These are phyloP conservation scores for Nibea coibor DNA, from an alignment of 2,113 vertebrate genomes.

Conservation along the genomic window DNA sequence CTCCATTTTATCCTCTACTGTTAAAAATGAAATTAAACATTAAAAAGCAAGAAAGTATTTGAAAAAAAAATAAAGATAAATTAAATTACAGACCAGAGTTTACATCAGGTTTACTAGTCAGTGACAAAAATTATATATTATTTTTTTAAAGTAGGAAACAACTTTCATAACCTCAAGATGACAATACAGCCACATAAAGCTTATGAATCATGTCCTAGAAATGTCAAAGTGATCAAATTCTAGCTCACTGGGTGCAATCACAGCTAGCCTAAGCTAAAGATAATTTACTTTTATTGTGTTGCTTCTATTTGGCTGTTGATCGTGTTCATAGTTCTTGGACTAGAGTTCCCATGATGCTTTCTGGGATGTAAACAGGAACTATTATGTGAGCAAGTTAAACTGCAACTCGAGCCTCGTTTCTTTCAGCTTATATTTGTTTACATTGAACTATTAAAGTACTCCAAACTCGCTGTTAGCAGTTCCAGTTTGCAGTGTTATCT, in stretches of 20 bases:
- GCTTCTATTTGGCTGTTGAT: no score
- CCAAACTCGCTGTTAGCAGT: not conserved
- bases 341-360: conserved; percentile 4
- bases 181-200: not conserved
- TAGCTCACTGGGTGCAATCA: not conserved
- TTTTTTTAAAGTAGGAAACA: no score
- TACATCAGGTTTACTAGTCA: no score
- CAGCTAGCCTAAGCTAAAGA: no score
- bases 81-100: not conserved
- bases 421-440: no score
- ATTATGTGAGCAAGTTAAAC: not conserved
- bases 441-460: not conserved
- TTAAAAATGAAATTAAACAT: not conserved
- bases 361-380: not conserved
- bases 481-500: not conserved
- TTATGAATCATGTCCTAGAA: not conserved
- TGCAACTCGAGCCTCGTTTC: not conserved
- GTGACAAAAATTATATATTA: no score
- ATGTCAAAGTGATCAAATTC: not conserved
- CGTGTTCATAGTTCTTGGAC: not conserved
- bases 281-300: no score
- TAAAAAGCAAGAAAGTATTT: not conserved
- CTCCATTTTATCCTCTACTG: not conserved
- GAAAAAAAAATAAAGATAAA: not conserved
- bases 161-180: no score